A percentile compares a stretch with the other conserved stretches of the same genome.
phyloP scores from a whole-genome alignment of 64 coral and sea anemone genomes.

The Catalaphyllia jardinei region DNA sequence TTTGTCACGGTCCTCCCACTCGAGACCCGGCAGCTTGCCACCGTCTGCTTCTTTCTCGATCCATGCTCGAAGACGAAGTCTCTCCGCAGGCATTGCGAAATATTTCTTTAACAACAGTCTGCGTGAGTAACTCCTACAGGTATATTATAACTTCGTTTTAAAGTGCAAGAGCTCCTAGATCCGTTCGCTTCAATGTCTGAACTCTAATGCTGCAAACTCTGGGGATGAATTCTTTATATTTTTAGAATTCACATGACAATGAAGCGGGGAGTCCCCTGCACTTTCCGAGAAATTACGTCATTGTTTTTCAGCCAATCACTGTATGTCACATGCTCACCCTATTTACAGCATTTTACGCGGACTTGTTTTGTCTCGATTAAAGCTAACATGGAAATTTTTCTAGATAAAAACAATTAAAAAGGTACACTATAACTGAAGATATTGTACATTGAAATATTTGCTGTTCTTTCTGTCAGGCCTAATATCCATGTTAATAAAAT shows the following conservation, averaged over 20 bases:
- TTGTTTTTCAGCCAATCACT: neutral
- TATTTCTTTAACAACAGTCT: neutral
- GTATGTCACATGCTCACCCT: no score
- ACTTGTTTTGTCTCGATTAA: neutral
- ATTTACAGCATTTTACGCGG: neutral
- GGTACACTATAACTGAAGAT: no score
- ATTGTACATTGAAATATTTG: no score
- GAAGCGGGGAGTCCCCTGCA: conserved; percentile 24
- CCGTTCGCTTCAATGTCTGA: neutral
- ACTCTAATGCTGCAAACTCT: neutral
- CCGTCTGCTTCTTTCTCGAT: conserved; percentile 59
- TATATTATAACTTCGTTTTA: neutral
- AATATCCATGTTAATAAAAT: no score
- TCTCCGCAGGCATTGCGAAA: conserved; percentile 59
- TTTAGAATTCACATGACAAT: neutral
- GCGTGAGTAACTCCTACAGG: neutral
- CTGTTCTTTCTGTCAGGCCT: no score
- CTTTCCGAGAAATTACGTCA: conserved; percentile 18
- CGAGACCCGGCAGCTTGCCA: conserved; percentile 56
- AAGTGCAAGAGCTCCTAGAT: neutral
- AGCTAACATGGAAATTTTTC: neutral
- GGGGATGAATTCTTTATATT: neutral
- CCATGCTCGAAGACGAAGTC: conserved; percentile 80
- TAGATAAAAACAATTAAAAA: neutral
- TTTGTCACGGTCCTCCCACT: conserved; percentile 67